Percentiles rank a stretch among this genome's conserved stretches.
phyloP scores from a whole-genome alignment of 2,888 invertebrate species.

The Caenorhabditis sp. region DNA sequence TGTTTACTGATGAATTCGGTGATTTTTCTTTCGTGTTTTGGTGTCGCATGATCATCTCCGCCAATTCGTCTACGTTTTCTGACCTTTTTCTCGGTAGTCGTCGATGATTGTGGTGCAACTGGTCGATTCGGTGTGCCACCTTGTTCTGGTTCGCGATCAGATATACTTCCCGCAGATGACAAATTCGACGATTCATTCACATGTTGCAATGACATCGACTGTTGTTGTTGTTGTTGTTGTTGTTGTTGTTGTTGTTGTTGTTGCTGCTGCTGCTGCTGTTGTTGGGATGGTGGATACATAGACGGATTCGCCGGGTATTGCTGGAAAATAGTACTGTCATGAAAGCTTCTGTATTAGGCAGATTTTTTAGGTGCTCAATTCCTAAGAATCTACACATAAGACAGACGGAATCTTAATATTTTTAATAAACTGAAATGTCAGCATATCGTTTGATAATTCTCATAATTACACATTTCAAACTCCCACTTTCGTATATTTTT shows the following conservation, averaged over 20 bases:
- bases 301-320: background rate
- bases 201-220: constrained; percentile 18
- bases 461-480: too few relatives aligned
- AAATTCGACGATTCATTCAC: constrained; percentile 55
- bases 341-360: too few relatives aligned
- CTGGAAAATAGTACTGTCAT: background rate
- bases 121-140: constrained; percentile 43
- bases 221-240: constrained; percentile 26
- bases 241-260: constrained; percentile 16
- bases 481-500: background rate
- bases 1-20: constrained; percentile 53
- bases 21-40: constrained; percentile 55
- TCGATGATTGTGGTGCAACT: constrained; percentile 12
- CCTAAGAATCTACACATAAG: too few relatives aligned
- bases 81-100: constrained; percentile 45
- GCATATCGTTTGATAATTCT: too few relatives aligned
- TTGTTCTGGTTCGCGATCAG: constrained; percentile 49
- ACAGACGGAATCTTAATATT: too few relatives aligned
- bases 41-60: constrained; percentile 41
- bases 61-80: constrained; percentile 34
- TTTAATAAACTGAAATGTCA: too few relatives aligned
- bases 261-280: background rate
- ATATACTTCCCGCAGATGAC: constrained; percentile 54
- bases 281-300: background rate
- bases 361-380: too few relatives aligned